Evolutionary conservation across 2,888 invertebrate genomes (phyloP).

Genomic region (Xestia rhomboidea): DNA sequence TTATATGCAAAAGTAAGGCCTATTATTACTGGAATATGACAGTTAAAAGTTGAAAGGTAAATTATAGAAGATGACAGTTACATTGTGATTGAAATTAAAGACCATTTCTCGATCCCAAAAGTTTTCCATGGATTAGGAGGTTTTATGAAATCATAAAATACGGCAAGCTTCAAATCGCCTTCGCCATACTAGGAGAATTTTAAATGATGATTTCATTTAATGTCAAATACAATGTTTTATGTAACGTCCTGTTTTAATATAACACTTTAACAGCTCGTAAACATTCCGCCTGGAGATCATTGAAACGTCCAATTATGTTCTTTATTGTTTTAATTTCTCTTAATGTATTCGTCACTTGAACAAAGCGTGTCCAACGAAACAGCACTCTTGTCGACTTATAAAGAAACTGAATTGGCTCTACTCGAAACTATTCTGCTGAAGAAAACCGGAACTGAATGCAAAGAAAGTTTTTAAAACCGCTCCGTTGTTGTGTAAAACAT

Average conservation of each 20-base stretch:
- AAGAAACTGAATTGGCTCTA: conserved; percentile 30
- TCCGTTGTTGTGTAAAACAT: conserved; percentile 18
- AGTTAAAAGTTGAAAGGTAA: conserved; percentile 25
- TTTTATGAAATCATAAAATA: not conserved
- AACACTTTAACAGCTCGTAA: conserved; percentile 68
- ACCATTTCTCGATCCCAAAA: not conserved
- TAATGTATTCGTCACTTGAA: conserved; percentile 60
- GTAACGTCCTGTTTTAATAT: conserved; percentile 36
- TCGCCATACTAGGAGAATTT: not conserved
- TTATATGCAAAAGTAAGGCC: conserved; percentile 60
- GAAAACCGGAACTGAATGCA: conserved; percentile 29
- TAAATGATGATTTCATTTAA: conserved; percentile 21
- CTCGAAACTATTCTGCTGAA: conserved; percentile 25
- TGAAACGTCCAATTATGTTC: conserved; percentile 78
- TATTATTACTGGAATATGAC: conserved; percentile 35
- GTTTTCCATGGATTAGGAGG: not conserved
- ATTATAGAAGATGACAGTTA: not conserved
- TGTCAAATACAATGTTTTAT: conserved; percentile 19
- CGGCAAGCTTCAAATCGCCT: not conserved
- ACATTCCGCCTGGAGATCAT: conserved; percentile 76
- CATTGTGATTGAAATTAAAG: conserved; percentile 10
- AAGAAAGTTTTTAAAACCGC: conserved; percentile 29
- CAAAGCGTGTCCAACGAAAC: conserved; percentile 51
- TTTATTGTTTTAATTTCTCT: conserved; percentile 74
- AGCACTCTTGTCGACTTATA: conserved; percentile 33